Conservation (phyloP, 1,140 invertebrate species). For the Caenorhabditis inopinata region DNA sequence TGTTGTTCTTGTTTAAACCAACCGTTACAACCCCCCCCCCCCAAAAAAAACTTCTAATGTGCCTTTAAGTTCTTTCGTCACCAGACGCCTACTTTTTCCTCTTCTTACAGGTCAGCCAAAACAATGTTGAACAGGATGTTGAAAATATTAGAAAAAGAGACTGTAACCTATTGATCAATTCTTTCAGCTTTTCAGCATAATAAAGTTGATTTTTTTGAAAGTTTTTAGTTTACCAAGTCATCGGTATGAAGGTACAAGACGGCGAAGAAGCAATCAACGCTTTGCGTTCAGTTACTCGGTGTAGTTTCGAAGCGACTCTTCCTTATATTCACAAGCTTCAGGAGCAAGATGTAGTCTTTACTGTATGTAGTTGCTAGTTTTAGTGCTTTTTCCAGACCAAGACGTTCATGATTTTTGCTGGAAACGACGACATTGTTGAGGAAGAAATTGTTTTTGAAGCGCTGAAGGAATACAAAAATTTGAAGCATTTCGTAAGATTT, state of each 20-base stretch:
- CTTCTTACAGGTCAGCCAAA: no score
- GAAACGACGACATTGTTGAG: constrained; percentile 44
- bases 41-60: no score
- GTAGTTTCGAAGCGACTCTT: background rate
- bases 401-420: constrained; percentile 33
- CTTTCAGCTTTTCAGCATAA: background rate
- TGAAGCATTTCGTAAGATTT: constrained; percentile 34
- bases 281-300: background rate
- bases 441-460: constrained; percentile 35
- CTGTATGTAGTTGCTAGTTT: constrained; percentile 8
- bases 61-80: no score
- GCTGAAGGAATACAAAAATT: constrained; percentile 24
- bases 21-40: no score
- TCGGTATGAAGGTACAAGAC: background rate
- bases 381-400: background rate
- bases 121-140: no score
- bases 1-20: no score
- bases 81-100: no score
- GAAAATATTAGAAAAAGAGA: no score
- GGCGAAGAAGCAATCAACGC: background rate
- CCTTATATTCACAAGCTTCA: background rate
- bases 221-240: background rate
- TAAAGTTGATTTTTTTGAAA: background rate
- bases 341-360: background rate
- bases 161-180: no score